A percentile compares a stretch with the other conserved stretches of the same genome.
phyloP scores from a whole-genome alignment of 1,140 invertebrate genomes.

The Sarcophaga peregrina region DNA sequence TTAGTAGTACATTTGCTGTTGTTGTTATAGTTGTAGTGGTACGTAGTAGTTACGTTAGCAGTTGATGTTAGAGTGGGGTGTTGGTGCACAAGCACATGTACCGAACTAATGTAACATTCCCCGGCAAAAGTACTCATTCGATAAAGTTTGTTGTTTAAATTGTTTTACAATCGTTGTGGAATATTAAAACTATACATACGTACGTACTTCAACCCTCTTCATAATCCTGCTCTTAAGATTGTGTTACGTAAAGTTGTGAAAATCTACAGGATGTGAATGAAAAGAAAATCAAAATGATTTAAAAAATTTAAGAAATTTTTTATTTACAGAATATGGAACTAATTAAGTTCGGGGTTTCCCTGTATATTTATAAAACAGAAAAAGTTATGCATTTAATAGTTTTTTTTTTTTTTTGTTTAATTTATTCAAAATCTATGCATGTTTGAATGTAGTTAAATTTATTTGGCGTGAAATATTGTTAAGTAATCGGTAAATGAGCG shows the following conservation, averaged over 20 bases:
- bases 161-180: conserved; percentile 16
- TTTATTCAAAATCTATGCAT: not conserved
- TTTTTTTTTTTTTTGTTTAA: not conserved
- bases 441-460: not conserved
- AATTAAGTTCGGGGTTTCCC: too few relatives aligned
- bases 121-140: not conserved
- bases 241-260: too few relatives aligned
- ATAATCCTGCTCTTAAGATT: too few relatives aligned
- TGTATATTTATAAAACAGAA: too few relatives aligned
- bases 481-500: not conserved
- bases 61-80: too few relatives aligned
- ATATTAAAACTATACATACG: conserved; percentile 21
- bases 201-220: not conserved
- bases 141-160: conserved; percentile 22
- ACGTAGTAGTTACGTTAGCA: not conserved
- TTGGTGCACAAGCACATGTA: too few relatives aligned
- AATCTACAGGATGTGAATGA: too few relatives aligned
- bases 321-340: too few relatives aligned
- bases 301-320: too few relatives aligned
- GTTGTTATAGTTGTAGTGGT: not conserved
- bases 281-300: too few relatives aligned
- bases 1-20: not conserved
- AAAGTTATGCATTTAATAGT: not conserved
- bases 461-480: conserved; percentile 5
- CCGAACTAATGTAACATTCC: not conserved